These are phyloP conservation scores for Meta bourneti DNA, from an alignment of 2,888 invertebrate genomes.

Conservation along the genomic window DNA sequence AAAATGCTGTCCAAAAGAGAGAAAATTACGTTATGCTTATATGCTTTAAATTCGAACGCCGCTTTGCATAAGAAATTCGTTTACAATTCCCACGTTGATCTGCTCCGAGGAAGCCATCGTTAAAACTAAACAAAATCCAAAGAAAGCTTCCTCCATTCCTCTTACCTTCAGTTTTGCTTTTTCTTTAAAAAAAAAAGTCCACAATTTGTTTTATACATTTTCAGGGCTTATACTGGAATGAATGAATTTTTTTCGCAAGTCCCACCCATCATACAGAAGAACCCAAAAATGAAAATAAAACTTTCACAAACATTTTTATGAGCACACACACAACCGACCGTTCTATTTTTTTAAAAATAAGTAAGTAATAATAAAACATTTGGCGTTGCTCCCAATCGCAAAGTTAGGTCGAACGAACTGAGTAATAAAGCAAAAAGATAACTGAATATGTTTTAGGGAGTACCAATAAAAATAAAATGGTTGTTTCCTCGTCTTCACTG, in stretches of 20 bases:
- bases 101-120: background rate
- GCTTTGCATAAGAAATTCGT: constrained; percentile 28
- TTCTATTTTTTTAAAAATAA: background rate
- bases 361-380: constrained; percentile 22
- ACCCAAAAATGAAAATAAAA: constrained; percentile 1
- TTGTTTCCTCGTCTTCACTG: constrained; percentile 41
- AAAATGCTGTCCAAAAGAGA: constrained; percentile 7
- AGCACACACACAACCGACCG: background rate
- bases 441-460: constrained; percentile 33
- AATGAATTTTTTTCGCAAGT: constrained; percentile 36
- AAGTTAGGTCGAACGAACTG: constrained; percentile 15
- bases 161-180: background rate
- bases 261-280: background rate
- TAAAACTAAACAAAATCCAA: constrained; percentile 13
- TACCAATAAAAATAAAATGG: constrained; percentile 59
- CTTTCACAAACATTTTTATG: constrained; percentile 21
- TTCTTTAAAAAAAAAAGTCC: background rate
- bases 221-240: constrained; percentile 25
- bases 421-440: constrained; percentile 46
- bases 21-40: constrained; percentile 28
- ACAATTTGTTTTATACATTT: constrained; percentile 53
- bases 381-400: constrained; percentile 31
- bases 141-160: background rate
- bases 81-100: constrained; percentile 16
- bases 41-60: constrained; percentile 21